A percentile compares a stretch with the other conserved stretches of the same genome.
Conservation (phyloP, 2,797 vertebrate species). For the Cirrhinus molitorella region DNA sequence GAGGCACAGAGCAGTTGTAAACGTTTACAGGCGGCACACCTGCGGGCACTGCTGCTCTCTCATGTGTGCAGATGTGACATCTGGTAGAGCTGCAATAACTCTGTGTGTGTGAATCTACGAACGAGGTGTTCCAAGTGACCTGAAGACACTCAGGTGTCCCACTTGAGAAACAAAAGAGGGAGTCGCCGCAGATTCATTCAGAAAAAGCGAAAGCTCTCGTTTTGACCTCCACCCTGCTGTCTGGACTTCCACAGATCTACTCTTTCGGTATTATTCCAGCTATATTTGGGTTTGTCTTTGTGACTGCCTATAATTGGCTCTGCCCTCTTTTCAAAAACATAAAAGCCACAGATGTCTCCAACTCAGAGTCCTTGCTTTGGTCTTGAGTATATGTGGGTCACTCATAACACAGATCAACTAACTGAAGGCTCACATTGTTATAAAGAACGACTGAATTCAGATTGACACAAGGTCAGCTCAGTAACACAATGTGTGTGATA, state of each 20-base stretch:
- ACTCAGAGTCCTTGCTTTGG: constrained; percentile 11
- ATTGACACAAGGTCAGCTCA: constrained; percentile 9
- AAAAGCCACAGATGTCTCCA: constrained; percentile 23
- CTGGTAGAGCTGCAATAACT: constrained; percentile 34
- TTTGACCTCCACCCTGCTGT: neutral
- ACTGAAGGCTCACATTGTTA: neutral
- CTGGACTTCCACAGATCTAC: constrained; percentile 3
- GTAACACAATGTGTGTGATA: neutral
- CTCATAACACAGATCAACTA: neutral
- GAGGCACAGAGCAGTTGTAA: neutral
- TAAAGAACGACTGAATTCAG: neutral
- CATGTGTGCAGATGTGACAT: constrained; percentile 44
- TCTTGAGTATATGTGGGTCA: constrained; percentile 28
- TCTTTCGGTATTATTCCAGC: constrained; percentile 16
- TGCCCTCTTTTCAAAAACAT: constrained; percentile 44
- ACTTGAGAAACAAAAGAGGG: constrained; percentile 29
- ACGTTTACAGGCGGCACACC: neutral
- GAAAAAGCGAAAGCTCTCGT: constrained; percentile 14
- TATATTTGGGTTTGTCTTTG: constrained; percentile 37
- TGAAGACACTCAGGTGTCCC: constrained; percentile 10
- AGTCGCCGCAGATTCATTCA: constrained; percentile 21
- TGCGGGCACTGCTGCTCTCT: constrained; percentile 5
- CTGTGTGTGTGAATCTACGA: constrained; percentile 7
- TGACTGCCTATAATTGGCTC: constrained; percentile 34
- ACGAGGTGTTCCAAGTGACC: neutral